Evolutionary conservation across 1,140 invertebrate genomes (phyloP), one percentile per base, ranked within the genome.

Genomic region (Zaprionus davidi): DNA sequence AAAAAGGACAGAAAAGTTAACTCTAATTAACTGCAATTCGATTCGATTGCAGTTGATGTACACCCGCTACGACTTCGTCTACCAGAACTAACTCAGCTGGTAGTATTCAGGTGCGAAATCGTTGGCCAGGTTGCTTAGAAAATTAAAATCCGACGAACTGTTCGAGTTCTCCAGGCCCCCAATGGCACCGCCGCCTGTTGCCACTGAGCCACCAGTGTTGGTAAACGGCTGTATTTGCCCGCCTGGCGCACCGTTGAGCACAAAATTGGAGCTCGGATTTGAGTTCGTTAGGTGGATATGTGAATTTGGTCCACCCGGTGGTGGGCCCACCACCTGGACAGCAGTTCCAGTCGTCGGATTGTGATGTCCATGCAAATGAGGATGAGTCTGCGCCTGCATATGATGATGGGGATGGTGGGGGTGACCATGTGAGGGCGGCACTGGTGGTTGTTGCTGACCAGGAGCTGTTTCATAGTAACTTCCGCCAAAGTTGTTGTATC

Each of bases 61-160:
- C 65, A 67, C 41, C 7, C 11, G n/a, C 22, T 63, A 36, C 22
- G 34, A 31, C 28, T 31, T 12, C 22, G n/a, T 12, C 76, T 92
- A 92, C 65, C 78, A 71, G 38, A 92, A 92, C 91, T 93, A 93
- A 93, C 92, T 93, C 57, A 93, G 76, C 70, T 93, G 92, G 75
- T 98, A 98, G 92, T 98, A 98, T 92, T 98, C 97, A 0, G 97
- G 97, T 1, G 96, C 97, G 91, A 98, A 98, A 85, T 98, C 97
- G 93, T 97, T 98, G 62, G 97, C 97, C 80, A 98, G 94, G 90
- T 97, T 98, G 85, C 96, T 97, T 46, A 98, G 94, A 85, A 98
- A 98, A 92, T 98, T 98, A 92, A 98, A 98, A 90, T 98, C 97
- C 9, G 97, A 97, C 1, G 97, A 97, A 85, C 96, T 97, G 88